Base-by-base conservation (phyloP, 2,888 invertebrate genomes). In the Tridacna gigas region DNA sequence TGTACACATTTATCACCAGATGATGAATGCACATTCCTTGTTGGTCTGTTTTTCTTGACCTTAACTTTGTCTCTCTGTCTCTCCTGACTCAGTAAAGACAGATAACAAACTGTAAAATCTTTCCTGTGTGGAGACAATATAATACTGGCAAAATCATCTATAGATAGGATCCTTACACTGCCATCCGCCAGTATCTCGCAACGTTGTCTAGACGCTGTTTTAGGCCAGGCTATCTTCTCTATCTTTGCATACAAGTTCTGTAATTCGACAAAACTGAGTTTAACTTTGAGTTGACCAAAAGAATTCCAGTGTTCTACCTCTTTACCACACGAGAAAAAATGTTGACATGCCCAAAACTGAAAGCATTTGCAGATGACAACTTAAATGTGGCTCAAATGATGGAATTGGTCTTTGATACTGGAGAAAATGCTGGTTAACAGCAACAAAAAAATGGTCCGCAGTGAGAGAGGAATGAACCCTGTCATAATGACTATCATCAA, bases 91-190 rank as follows among this genome's bases (percentile, higher is more conserved):
- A 92, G 69, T 63, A 86, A 82, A 4, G 93, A 93, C 25, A 93
- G 84, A 77, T 91, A 93, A 73, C 92, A 92, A 11, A 93, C 90
- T 7, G 92, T 94, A 82, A 93, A 92, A 76, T 93, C 93, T 76
- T 90, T 89, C 0, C 88, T 84, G 77, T 93, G 93, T n/a, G 93
- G 87, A 18, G 93, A 92, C 13, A 94, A 86, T 20, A 91, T 88
- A 11, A 94, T 26, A 79, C 91, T 92, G 15, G 92, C 93, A 84
- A 89, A 93, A 67, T 93, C 93, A 83, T 93, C 92, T 61, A 79
- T 77, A 11, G 93, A 93, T 60, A 90, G 90, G 11, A 92, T 84
- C 22, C 91, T 79, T 0, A 91, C 79, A 79, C 92, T 90, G 20
- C 93, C 92, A 87, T 93, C 93, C n/a, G 88, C 88, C 9, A 91